These are phyloP conservation scores for Entelurus aequoreus DNA, from an alignment of 2,113 vertebrate species.

Conservation along the genomic window DNA sequence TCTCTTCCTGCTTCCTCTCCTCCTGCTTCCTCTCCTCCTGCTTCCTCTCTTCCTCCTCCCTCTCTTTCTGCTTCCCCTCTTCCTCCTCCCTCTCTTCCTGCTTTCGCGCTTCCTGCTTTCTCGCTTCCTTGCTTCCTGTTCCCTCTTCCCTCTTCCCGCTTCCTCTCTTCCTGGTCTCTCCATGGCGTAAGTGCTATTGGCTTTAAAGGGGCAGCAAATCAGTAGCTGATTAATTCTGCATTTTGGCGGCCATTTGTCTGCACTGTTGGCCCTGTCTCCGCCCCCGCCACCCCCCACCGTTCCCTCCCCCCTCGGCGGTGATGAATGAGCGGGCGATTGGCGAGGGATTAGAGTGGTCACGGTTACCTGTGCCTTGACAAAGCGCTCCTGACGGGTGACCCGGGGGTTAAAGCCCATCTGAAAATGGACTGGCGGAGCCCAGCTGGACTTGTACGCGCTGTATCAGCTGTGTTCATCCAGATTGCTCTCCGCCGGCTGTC, in stretches of 20 bases:
- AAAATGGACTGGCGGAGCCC: conserved; percentile 34
- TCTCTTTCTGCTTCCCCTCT: too few relatives aligned
- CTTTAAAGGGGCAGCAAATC: conserved; percentile 73
- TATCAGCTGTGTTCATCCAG: conserved; percentile 42
- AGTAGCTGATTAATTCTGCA: conserved; percentile 74
- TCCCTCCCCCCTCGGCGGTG: conserved; percentile 44
- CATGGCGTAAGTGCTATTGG: conserved; percentile 70
- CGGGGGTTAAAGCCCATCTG: conserved; percentile 34
- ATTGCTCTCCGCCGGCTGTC: conserved; percentile 17
- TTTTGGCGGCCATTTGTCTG: conserved; percentile 74
- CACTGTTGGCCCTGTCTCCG: conserved; percentile 60
- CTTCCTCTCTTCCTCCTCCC: too few relatives aligned
- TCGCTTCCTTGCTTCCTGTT: too few relatives aligned
- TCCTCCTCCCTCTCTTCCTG: too few relatives aligned
- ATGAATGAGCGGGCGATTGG: conserved; percentile 69
- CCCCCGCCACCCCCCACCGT: conserved; percentile 29
- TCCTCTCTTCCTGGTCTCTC: conserved; percentile 19
- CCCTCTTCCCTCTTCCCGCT: too few relatives aligned
- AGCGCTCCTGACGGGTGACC: conserved; percentile 70
- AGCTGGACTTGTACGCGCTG: conserved; percentile 37
- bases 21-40: too few relatives aligned
- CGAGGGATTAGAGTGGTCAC: conserved; percentile 70
- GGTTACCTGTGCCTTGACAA: conserved; percentile 72
- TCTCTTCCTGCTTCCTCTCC: too few relatives aligned
- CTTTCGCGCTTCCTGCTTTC: too few relatives aligned